Evolutionary conservation across 2,797 vertebrate species (phyloP).

Genomic region (Eutrigla gurnardus): DNA sequence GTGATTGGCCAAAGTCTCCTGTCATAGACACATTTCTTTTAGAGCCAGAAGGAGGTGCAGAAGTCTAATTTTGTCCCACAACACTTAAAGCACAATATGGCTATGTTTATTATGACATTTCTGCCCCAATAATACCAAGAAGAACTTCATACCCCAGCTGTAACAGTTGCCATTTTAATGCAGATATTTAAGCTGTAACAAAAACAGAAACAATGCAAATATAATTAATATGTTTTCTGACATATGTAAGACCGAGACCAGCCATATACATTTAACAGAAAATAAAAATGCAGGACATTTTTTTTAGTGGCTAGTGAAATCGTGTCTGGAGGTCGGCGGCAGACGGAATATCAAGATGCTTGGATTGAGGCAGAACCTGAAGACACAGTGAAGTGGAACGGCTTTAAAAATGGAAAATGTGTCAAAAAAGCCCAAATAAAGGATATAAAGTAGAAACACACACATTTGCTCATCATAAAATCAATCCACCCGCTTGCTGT

Average conservation of each 20-base stretch:
- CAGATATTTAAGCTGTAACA: not conserved
- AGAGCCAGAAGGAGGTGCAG: not conserved
- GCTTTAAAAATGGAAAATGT: not conserved
- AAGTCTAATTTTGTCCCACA: not conserved
- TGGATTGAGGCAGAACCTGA: not conserved
- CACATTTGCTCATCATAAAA: not conserved
- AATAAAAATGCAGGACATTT: not conserved
- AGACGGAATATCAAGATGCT: not conserved
- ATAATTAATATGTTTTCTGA: not conserved
- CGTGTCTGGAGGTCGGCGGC: not conserved
- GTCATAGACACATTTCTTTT: too few species aligned
- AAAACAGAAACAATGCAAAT: not conserved
- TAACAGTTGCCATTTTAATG: not conserved
- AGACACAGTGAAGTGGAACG: not conserved
- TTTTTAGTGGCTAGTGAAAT: not conserved
- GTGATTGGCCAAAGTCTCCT: not conserved
- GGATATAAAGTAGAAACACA: not conserved
- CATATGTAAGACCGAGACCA: not conserved
- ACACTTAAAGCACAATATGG: not conserved
- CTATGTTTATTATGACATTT: not conserved
- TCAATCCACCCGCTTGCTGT: constrained; percentile 5
- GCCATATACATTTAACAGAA: not conserved
- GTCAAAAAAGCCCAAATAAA: not conserved
- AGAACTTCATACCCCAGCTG: not conserved
- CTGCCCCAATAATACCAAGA: not conserved